Conservation (phyloP, 2,797 vertebrate genomes). For the Hypotaenidia philippensis region DNA sequence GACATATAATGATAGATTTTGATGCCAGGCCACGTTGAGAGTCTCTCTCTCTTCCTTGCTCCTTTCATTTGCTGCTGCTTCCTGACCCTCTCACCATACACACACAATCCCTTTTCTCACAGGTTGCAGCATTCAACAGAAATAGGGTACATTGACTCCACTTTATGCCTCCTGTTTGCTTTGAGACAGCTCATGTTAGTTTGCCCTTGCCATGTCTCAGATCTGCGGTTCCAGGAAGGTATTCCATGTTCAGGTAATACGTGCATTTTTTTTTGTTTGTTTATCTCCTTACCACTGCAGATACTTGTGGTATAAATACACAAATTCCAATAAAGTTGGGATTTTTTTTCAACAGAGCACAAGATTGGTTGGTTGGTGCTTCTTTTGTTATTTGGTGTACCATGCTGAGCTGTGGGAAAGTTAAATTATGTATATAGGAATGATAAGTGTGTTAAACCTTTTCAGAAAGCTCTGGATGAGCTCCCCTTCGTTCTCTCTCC, state of each 20-base stretch:
- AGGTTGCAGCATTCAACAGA: neutral
- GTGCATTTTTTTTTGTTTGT: neutral
- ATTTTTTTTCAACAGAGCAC: neutral
- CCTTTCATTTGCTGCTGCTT: neutral
- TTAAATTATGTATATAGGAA: neutral
- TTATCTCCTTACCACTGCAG: neutral
- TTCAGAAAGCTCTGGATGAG: conserved; percentile 25
- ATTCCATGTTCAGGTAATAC: neutral
- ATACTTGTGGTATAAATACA: neutral
- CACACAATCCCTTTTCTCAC: neutral
- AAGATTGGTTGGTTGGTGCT: neutral
- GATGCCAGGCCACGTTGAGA: neutral
- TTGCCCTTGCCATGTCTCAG: neutral
- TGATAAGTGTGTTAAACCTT: neutral
- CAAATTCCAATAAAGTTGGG: neutral
- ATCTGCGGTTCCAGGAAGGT: neutral
- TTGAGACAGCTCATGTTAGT: neutral
- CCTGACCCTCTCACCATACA: neutral
- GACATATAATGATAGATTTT: conserved; percentile 1
- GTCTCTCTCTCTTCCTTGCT: neutral
- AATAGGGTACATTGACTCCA: neutral
- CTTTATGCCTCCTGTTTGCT: neutral
- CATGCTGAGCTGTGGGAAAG: neutral
- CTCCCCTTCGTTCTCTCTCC: neutral
- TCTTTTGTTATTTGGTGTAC: neutral